phyloP scores from a whole-genome alignment of 2,113 vertebrate species.

The Clarias gariepinus region DNA sequence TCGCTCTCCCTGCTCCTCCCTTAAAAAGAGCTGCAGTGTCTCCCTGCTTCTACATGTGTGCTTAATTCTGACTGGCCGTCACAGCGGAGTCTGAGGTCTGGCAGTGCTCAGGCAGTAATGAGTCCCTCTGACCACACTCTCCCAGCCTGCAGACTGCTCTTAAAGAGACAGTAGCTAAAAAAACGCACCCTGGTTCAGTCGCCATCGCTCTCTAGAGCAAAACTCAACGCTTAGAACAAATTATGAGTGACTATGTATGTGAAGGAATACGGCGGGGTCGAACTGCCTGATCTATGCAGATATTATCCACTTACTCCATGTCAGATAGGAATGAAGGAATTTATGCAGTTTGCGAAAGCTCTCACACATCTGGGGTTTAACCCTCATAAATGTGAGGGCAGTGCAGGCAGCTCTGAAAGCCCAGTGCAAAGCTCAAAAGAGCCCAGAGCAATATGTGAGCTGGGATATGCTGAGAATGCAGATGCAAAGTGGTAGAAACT shows the following conservation, averaged over 20 bases:
- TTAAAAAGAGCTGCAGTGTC: conserved; percentile 40
- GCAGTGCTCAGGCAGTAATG: conserved; percentile 57
- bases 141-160: conserved; percentile 52
- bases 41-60: conserved; percentile 59
- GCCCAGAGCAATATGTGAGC: conserved; percentile 22
- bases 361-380: conserved; percentile 46
- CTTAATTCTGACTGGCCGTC: conserved; percentile 59
- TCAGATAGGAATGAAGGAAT: not conserved
- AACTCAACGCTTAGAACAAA: not conserved
- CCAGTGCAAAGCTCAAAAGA: conserved; percentile 8
- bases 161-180: conserved; percentile 43
- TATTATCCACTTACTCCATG: not conserved
- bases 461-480: conserved; percentile 13
- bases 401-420: conserved; percentile 13
- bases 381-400: conserved; percentile 43
- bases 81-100: conserved; percentile 67
- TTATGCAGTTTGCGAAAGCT: not conserved
- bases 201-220: conserved; percentile 10
- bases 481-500: conserved; percentile 26
- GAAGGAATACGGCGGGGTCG: not conserved
- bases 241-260: not conserved
- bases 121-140: conserved; percentile 55
- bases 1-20: conserved; percentile 37
- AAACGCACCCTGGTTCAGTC: not conserved
- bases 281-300: not conserved